phyloP scores from a whole-genome alignment of 2,888 invertebrate genomes.

The Hecatera dysodea region DNA sequence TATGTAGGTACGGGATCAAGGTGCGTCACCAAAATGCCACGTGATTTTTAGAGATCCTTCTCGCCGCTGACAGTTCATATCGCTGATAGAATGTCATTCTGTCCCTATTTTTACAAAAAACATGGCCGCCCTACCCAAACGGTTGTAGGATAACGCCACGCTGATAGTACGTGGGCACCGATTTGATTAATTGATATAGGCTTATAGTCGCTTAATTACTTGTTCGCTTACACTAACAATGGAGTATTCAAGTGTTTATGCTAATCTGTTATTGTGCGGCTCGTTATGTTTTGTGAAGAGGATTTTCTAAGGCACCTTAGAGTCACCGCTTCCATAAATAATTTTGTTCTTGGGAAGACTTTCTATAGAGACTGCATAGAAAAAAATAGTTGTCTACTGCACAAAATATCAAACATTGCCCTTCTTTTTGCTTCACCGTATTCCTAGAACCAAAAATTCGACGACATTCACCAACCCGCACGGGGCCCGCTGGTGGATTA shows the following conservation, averaged over 20 bases:
- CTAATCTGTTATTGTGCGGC: slow-evolving; percentile 26
- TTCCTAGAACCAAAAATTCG: too few species aligned
- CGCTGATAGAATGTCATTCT: background rate
- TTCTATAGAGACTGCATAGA: too few species aligned
- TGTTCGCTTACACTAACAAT: slow-evolving; percentile 79
- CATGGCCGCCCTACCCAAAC: slow-evolving; percentile 71
- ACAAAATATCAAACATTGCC: too few species aligned
- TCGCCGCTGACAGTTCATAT: background rate
- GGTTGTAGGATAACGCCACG: slow-evolving; percentile 79
- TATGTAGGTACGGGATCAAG: too few species aligned
- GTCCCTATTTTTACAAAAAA: background rate
- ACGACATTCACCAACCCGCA: too few species aligned
- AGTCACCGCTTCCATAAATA: background rate
- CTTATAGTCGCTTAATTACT: slow-evolving; percentile 84
- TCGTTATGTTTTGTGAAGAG: slow-evolving; percentile 5
- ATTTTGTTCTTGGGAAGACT: background rate
- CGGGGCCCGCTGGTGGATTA: too few species aligned
- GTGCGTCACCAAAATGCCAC: background rate
- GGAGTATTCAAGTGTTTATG: slow-evolving; percentile 69
- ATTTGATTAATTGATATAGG: slow-evolving; percentile 85
- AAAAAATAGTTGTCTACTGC: too few species aligned
- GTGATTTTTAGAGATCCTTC: background rate
- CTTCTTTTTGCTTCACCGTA: too few species aligned
- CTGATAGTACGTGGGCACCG: slow-evolving; percentile 84
- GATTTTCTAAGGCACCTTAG: slow-evolving; percentile 8